Conservation (phyloP, 2,888 invertebrate species). For the Prosopocoilus inquinatus region DNA sequence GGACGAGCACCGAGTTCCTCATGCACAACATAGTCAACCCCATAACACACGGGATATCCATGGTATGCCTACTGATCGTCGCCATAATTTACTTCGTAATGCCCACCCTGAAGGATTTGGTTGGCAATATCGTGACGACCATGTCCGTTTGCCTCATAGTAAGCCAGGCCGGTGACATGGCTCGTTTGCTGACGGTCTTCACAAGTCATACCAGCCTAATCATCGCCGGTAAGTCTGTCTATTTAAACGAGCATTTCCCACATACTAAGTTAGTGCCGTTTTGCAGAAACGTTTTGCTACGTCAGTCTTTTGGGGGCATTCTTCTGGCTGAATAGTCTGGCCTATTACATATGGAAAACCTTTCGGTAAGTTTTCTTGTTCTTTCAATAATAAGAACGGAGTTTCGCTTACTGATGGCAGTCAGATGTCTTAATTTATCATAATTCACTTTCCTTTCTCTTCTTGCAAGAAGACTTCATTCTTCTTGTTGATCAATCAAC, state of each 20-base stretch:
- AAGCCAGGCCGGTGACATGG: constrained; percentile 74
- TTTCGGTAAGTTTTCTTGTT: constrained; percentile 60
- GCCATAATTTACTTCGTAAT: constrained; percentile 80
- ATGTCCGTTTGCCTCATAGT: constrained; percentile 75
- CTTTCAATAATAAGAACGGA: no score
- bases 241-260: not conserved
- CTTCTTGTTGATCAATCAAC: no score
- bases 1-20: constrained; percentile 72
- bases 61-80: constrained; percentile 67
- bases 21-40: constrained; percentile 76
- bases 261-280: constrained; percentile 14
- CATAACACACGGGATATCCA: constrained; percentile 70
- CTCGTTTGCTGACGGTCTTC: constrained; percentile 76
- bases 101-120: constrained; percentile 77
- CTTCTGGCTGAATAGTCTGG: constrained; percentile 83
- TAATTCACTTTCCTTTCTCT: no score
- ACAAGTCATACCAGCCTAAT: constrained; percentile 78
- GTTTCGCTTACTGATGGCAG: no score
- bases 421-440: no score
- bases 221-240: constrained; percentile 63
- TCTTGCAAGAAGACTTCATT: no score
- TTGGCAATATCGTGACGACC: constrained; percentile 82
- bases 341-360: constrained; percentile 86
- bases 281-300: constrained; percentile 75
- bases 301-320: constrained; percentile 76